Percentiles rank a stretch among this genome's conserved stretches.
These are phyloP conservation scores for Planococcus citri DNA, from an alignment of 1,140 invertebrate genomes.

Conservation along the genomic window DNA sequence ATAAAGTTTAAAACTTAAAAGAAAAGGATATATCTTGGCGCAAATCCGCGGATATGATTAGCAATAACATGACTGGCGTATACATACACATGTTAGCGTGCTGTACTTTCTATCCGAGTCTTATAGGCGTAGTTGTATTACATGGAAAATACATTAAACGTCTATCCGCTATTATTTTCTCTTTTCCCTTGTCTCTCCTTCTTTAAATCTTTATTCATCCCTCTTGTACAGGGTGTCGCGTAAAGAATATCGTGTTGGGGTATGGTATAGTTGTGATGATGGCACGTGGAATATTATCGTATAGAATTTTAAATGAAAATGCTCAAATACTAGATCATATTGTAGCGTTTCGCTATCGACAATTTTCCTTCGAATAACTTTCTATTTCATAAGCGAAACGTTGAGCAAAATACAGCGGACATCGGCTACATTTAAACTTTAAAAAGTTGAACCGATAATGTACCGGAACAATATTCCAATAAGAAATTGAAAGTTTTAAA, in stretches of 20 bases:
- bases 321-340: too few relatives aligned
- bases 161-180: constrained; percentile 18
- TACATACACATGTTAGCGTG: constrained; percentile 17
- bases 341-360: too few relatives aligned
- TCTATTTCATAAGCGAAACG: too few relatives aligned
- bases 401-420: too few relatives aligned
- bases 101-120: constrained; percentile 14
- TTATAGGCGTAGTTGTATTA: constrained; percentile 18
- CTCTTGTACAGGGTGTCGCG: constrained; percentile 6
- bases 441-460: not conserved
- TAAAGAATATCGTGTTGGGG: not conserved
- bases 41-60: constrained; percentile 15
- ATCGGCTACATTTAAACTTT: not conserved
- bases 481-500: constrained; percentile 18
- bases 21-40: not conserved
- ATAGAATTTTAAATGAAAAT: too few relatives aligned
- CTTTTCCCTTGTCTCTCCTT: not conserved
- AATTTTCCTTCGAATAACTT: too few relatives aligned
- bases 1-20: constrained; percentile 4
- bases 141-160: constrained; percentile 19
- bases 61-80: constrained; percentile 18
- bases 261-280: not conserved
- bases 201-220: constrained; percentile 10
- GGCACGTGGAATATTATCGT: too few relatives aligned
- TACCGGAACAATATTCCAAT: not conserved